A percentile compares a stretch with the other conserved stretches of the same genome.
Conservation (phyloP, 2,113 vertebrate species). For the Tupaia tana region DNA sequence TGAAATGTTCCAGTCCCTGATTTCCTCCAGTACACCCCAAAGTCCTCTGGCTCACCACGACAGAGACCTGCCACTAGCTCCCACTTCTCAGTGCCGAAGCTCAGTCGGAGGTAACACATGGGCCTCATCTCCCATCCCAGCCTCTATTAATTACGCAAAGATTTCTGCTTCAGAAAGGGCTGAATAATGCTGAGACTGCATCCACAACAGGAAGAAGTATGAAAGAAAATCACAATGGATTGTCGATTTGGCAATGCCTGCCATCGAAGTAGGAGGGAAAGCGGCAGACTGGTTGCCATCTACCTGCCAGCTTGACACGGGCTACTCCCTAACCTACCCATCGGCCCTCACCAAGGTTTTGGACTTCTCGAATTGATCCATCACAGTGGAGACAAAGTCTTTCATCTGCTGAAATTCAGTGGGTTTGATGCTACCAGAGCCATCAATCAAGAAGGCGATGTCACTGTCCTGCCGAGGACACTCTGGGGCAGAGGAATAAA, state of each 20-base stretch:
- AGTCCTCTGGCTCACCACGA: neutral
- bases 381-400: slow-evolving; percentile 83
- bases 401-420: slow-evolving; percentile 84
- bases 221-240: neutral
- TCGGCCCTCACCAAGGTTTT: slow-evolving; percentile 79
- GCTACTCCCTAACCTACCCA: neutral
- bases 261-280: neutral
- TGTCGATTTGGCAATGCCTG: neutral
- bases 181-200: neutral
- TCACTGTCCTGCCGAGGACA: slow-evolving; percentile 83
- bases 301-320: neutral
- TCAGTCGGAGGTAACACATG: neutral
- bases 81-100: neutral
- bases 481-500: slow-evolving; percentile 63
- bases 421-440: slow-evolving; percentile 77
- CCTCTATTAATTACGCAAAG: neutral
- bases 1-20: neutral
- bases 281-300: neutral
- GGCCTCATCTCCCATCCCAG: neutral
- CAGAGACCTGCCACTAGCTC: neutral
- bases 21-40: neutral
- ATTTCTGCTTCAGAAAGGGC: neutral
- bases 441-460: slow-evolving; percentile 87
- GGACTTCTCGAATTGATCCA: slow-evolving; percentile 76
- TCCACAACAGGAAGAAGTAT: neutral